phyloP scores from a whole-genome alignment of 2,113 vertebrate species.

The Lagenorhynchus albirostris region DNA sequence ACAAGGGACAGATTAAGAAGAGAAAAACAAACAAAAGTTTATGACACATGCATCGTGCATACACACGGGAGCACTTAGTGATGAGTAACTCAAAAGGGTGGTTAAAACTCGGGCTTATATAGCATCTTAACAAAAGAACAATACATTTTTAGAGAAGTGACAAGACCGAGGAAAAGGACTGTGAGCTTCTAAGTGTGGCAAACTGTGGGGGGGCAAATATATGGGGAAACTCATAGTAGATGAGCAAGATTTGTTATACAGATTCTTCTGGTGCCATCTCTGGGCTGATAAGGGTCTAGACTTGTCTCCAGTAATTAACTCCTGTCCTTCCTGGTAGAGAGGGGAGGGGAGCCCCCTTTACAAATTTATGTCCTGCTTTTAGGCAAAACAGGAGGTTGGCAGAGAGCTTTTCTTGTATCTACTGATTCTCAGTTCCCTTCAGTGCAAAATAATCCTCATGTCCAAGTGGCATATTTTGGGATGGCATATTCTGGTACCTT shows the following conservation, averaged over 20 bases:
- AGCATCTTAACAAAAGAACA: not conserved
- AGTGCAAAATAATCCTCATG: not conserved
- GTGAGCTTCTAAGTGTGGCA: not conserved
- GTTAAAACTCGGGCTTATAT: not conserved
- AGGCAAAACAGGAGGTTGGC: not conserved
- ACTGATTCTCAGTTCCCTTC: not conserved
- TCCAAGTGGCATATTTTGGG: not conserved
- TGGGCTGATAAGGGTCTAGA: not conserved
- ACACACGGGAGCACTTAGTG: not conserved
- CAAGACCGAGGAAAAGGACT: not conserved
- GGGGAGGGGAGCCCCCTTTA: not conserved
- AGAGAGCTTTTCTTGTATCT: not conserved
- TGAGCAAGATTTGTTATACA: not conserved
- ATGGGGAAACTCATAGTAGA: not conserved
- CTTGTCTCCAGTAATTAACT: not conserved
- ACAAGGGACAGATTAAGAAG: not conserved
- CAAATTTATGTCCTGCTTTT: not conserved
- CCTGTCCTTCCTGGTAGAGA: not conserved
- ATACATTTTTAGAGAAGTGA: not conserved
- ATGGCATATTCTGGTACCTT: not conserved
- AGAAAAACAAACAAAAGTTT: not conserved
- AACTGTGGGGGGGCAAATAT: not conserved
- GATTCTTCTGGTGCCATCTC: not conserved
- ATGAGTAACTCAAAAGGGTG: not conserved
- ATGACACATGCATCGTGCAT: not conserved